These are phyloP conservation scores for Xestia xanthographa DNA, from an alignment of 2,888 invertebrate genomes.

Conservation along the genomic window DNA sequence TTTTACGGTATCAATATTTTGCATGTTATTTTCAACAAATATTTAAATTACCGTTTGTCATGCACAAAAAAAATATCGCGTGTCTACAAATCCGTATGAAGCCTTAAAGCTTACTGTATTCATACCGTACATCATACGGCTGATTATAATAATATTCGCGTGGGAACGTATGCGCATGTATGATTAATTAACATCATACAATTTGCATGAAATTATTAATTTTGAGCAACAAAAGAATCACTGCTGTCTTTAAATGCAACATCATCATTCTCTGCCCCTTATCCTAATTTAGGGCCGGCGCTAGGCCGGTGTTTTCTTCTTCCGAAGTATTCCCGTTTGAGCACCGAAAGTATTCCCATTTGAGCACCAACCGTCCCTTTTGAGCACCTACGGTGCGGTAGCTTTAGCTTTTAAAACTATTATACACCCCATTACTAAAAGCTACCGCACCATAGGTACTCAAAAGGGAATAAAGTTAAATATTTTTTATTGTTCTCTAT, in stretches of 20 bases:
- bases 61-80: conserved; percentile 6
- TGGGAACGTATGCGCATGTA: conserved; percentile 46
- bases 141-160: conserved; percentile 53
- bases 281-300: background rate
- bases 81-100: conserved; percentile 2
- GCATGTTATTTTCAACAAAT: background rate
- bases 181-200: conserved; percentile 36
- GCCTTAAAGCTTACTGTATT: conserved; percentile 31
- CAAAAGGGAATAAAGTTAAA: no score
- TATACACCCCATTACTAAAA: no score
- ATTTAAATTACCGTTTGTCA: conserved; percentile 11
- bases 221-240: conserved; percentile 32
- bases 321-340: no score
- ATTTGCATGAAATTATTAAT: conserved; percentile 52
- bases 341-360: no score
- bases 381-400: no score
- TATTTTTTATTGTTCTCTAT: no score
- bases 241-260: background rate
- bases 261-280: background rate
- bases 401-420: no score
- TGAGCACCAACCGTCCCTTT: no score
- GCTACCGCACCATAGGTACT: no score
- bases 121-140: conserved; percentile 20
- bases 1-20: background rate
- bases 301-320: no score